phyloP scores from a whole-genome alignment of 2,797 vertebrate genomes.

The Vultur gryphus region DNA sequence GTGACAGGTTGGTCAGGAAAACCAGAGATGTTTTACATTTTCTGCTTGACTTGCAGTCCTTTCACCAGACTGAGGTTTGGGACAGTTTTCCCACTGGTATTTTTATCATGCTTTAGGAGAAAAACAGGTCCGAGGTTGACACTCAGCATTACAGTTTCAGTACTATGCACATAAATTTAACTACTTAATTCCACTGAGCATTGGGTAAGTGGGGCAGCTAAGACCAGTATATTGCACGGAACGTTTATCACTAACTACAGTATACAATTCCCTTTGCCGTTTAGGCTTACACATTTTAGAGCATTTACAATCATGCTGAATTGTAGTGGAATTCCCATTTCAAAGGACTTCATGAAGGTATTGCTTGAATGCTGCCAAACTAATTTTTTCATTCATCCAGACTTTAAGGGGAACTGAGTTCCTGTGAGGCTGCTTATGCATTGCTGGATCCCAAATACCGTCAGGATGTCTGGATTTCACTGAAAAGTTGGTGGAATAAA shows the following conservation, averaged over 20 bases:
- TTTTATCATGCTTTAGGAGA: constrained; percentile 26
- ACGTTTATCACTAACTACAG: constrained; percentile 50
- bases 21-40: constrained; percentile 14
- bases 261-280: constrained; percentile 25
- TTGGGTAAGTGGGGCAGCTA: constrained; percentile 19
- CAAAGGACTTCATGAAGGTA: constrained; percentile 10
- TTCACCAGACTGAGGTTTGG: not conserved
- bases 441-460: not conserved
- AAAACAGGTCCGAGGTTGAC: constrained; percentile 6
- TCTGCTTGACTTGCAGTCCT: constrained; percentile 37
- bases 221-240: not conserved
- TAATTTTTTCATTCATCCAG: not conserved
- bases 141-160: not conserved
- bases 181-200: constrained; percentile 34
- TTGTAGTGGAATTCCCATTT: constrained; percentile 42
- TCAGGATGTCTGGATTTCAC: not conserved
- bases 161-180: constrained; percentile 26
- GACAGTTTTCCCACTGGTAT: not conserved
- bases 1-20: constrained; percentile 8
- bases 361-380: constrained; percentile 1
- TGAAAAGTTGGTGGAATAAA: not conserved
- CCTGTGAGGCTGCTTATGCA: not conserved
- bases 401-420: not conserved
- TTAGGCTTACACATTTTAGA: constrained; percentile 34
- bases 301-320: constrained; percentile 26